Evolutionary conservation across 2,797 vertebrate species (phyloP).

Genomic region (Basileuterus tristriatus): DNA sequence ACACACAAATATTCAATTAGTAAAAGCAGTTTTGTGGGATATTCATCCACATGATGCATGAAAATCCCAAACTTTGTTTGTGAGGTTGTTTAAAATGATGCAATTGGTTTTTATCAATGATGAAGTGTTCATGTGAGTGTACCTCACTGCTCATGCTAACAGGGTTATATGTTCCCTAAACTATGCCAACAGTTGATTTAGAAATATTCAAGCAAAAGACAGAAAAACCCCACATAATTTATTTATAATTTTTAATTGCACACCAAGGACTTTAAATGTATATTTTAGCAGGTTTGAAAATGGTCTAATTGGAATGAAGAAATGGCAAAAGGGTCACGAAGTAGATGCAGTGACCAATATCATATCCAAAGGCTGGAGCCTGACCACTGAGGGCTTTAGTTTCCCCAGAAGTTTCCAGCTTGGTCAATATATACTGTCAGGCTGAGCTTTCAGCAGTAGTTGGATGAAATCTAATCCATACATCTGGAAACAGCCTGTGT

Average conservation of each 20-base stretch:
- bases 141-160: background rate
- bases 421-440: background rate
- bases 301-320: background rate
- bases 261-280: background rate
- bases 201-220: background rate
- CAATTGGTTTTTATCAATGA: background rate
- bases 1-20: background rate
- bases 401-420: background rate
- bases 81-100: background rate
- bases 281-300: background rate
- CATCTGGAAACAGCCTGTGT: slow-evolving; percentile 50
- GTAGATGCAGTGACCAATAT: background rate
- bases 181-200: background rate
- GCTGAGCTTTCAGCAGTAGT: slow-evolving; percentile 8
- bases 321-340: background rate
- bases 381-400: background rate
- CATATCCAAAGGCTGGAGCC: background rate
- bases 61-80: background rate
- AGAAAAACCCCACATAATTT: background rate
- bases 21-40: background rate
- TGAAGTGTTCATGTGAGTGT: background rate
- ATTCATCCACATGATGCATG: background rate
- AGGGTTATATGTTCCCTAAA: background rate
- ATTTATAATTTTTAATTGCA: background rate
- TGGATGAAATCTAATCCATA: slow-evolving; percentile 31